These are phyloP conservation scores for Rhadina sibilatrix DNA, from an alignment of 2,113 vertebrate species.

Conservation along the genomic window DNA sequence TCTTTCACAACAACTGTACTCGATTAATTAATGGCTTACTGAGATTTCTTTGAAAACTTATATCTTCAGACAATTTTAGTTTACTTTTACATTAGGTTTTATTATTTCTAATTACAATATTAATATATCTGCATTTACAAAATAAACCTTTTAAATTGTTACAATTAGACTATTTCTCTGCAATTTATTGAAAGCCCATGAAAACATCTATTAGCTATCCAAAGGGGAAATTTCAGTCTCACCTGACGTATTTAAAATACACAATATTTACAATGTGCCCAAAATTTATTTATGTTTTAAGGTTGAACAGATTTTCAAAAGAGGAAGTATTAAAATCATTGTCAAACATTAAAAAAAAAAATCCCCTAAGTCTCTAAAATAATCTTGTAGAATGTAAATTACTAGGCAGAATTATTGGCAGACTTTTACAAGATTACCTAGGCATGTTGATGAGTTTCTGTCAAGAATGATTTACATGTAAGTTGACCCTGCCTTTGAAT, in stretches of 20 bases:
- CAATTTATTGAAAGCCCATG: not conserved
- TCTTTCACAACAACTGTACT: not conserved
- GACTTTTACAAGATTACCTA: not conserved
- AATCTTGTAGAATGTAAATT: not conserved
- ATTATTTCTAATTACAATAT: not conserved
- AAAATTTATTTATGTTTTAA: not conserved
- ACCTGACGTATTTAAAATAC: not conserved
- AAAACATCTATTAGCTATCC: not conserved
- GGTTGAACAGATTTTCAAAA: not conserved
- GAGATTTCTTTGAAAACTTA: not conserved
- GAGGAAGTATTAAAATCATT: not conserved
- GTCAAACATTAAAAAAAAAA: not conserved
- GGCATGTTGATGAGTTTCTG: not conserved
- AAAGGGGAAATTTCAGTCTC: not conserved
- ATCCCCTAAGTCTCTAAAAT: not conserved
- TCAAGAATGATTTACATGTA: not conserved
- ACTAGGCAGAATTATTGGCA: not conserved
- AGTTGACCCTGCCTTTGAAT: not conserved
- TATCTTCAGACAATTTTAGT: not conserved
- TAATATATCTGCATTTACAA: not conserved
- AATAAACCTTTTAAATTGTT: not conserved
- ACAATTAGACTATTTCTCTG: not conserved
- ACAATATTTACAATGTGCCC: not conserved
- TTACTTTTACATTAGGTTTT: not conserved
- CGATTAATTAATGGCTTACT: not conserved